Evolutionary conservation across 2,888 invertebrate genomes (phyloP), one percentile per base, ranked within the genome.

Genomic region (Drosophila merina): DNA sequence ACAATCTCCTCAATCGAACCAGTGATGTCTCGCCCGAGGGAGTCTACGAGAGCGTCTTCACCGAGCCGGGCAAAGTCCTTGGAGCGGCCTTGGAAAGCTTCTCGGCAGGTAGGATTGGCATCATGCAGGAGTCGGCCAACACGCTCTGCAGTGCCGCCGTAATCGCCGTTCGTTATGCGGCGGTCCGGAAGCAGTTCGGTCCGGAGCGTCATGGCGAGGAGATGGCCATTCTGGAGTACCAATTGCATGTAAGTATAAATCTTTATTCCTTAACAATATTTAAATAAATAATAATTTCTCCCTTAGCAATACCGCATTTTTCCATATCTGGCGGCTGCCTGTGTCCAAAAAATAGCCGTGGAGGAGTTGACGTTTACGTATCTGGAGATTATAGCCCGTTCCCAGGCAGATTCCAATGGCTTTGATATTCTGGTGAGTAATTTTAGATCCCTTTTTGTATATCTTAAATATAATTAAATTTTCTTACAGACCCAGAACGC

Each of bases 1-100:
- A 95, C 86, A 95, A 96, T 90, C 93, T 98, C 0, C 92, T 98
- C 57, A 98, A 98, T 91, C 94, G 96, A 79, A 97, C 96, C 0
- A 98, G 97, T 5, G 97, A 98, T 90, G 96, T 99, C 14, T 96
- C 96, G 0, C 94, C 95, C 4, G 96, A 96, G 10, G 98, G 98
- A 0, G 93, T 94, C 71, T 99, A 98, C 90, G 95, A 97, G 80
- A 96, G 97, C 77, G 96, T 96, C n/a, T 97, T 96, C 91, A 96
- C 96, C 48, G 97, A 98, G 87, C 96, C 97, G 0, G 96, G 95
- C 40, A 95, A 95, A 89, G 95, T 97, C 86, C 93, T 98, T 75
- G 97, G 96, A 0, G 96, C 96, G 0, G 96, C 96, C 0, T 92
- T 98, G 45, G 97, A 97, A 85, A 96, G 96, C 76, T 93, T 98